Base-by-base conservation (phyloP, 2,797 vertebrate species). In the Sebastes miniatus region DNA sequence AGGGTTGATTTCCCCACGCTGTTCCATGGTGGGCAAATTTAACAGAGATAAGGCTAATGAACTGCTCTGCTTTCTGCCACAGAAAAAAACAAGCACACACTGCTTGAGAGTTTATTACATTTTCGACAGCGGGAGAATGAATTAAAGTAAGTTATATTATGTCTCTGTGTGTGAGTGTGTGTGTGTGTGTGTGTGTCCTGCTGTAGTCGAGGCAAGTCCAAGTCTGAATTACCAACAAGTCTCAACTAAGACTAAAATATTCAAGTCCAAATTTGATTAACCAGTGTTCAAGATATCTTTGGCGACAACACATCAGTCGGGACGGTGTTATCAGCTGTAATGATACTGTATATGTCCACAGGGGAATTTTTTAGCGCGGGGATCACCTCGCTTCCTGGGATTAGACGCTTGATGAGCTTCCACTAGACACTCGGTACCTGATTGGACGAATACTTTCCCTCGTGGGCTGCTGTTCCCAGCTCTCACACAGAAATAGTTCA, bases 1-100 rank as follows among this genome's bases (percentile, higher is more conserved):
- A 88, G 82, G 81, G 87, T 90, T 90, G 86, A 88, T 92, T 89
- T 92, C 88, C 88, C 85, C 0, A 34, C 57, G 85, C 90, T 89
- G 92, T 87, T 91, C 83, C 62, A 73, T 83, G 77, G 83, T 87
- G 90, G 82, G 84, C 81, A 92, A 90, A 91, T 92, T 84, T 91
- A 73, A 83, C 82, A 27, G 71, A 93, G 89, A 94, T 92, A 89
- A 92, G 77, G 84, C 82, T 93, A 93, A 94, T 92, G 86, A 92
- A 90, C 83, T 81, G 63, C 76, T 88, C 77, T 71, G 77, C 64
- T 87, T 75, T 79, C 68, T 67, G 39, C 65, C 68, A 80, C 68
- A 69, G 80, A 75, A 79, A 79, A 74, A 81, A 77, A 12, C 61
- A 77, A 83, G 69, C 61, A n/a, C 62, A 74, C 70, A 34, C 63